Evolutionary conservation across 2,113 vertebrate genomes (phyloP), one percentile per base, ranked within the genome.

Genomic region (Lagopus leucura): DNA sequence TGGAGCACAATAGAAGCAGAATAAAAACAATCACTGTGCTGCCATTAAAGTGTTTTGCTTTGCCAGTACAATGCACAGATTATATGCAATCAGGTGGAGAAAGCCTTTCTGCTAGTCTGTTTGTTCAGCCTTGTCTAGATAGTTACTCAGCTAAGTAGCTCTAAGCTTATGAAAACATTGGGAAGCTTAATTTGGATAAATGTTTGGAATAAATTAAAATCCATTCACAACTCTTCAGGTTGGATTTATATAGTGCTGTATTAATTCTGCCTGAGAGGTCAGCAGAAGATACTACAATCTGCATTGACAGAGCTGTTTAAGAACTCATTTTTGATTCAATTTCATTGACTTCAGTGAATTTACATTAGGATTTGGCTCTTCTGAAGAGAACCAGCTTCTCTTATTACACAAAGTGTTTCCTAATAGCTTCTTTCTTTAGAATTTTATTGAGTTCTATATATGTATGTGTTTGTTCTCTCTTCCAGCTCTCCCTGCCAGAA

Each of bases 401-500:
- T 58, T 65, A 28, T 86, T 84, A 34, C 25, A 40, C 20, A 3
- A 74, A 75, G 6, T 48, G 8, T 90, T 93, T 91, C 57, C 34
- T 72, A 43, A 43, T 52, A 63, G 13, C 38, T 86, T 71, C 40
- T 91, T 90, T 40, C 8, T 4, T 14, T 80, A 5, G 7, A 30
- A 12, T 64, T 52, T 16, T 45, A 45, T 72, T 93, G 20, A 60
- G 0, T 60, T 64, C 60, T 74, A 4, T 77, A 30, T 74, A 2
- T 79, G 11, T 78, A 1, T 52, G 76, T 78, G 28, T 61, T 67
- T 90, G 25, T 79, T 83, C 25, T 58, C 84, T 86, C 1, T 81
- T 88, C 19, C 94, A 99, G 99, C 10, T 98, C 98, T 94, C 98
- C 98, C 57, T 99, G 99, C 95, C 98, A 98, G 96, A 99, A 99